Percentiles rank a stretch among this genome's conserved stretches.
Conservation (phyloP, 1,140 invertebrate species). For the Charaxes varanes region DNA sequence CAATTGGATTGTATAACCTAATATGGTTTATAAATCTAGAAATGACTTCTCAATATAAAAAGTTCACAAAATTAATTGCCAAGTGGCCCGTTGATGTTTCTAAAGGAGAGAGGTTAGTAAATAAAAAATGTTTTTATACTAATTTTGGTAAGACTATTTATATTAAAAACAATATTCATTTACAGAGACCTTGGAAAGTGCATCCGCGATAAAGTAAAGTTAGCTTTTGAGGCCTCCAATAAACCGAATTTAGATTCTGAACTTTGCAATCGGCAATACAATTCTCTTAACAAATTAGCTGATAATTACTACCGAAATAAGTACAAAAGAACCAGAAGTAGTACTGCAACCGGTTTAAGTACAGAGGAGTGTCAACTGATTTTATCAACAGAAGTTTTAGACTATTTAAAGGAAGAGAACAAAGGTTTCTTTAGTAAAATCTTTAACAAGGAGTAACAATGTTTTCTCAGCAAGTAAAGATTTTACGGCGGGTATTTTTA, state of each 20-base stretch:
- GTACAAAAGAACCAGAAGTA: conserved; percentile 75
- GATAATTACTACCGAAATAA: conserved; percentile 81
- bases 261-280: conserved; percentile 79
- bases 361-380: conserved; percentile 81
- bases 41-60: conserved; percentile 81
- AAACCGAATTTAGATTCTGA: conserved; percentile 72
- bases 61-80: conserved; percentile 83
- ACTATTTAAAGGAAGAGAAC: conserved; percentile 77
- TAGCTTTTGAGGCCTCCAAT: conserved; percentile 78
- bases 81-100: conserved; percentile 85
- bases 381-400: conserved; percentile 81
- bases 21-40: no score
- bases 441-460: conserved; percentile 13
- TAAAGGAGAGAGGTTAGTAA: conserved; percentile 81
- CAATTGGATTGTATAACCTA: no score
- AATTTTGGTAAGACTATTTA: neutral
- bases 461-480: conserved; percentile 1
- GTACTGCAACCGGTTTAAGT: conserved; percentile 81
- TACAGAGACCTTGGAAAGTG: conserved; percentile 85
- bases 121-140: neutral
- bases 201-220: conserved; percentile 81
- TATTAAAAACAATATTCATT: conserved; percentile 20
- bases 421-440: conserved; percentile 29
- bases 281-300: conserved; percentile 80
- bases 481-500: conserved; percentile 44